phyloP scores from a whole-genome alignment of 2,888 invertebrate genomes.

The Temnothorax rugatulus region DNA sequence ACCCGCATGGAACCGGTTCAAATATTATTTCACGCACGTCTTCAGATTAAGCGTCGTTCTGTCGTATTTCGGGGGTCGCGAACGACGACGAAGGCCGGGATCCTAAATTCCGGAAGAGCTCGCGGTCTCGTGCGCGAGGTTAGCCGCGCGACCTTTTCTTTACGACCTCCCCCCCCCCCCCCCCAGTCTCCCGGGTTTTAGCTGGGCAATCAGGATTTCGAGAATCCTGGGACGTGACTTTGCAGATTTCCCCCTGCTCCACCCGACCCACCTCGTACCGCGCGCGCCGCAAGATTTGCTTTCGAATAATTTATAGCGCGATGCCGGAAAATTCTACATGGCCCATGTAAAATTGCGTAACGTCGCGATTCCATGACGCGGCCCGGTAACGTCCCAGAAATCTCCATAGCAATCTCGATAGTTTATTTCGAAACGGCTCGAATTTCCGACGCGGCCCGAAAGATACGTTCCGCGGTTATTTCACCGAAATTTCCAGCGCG shows the following conservation, averaged over 20 bases:
- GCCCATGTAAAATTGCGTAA: conserved; percentile 13
- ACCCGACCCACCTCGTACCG: not conserved
- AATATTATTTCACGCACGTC: conserved; percentile 46
- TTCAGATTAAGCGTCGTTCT: conserved; percentile 23
- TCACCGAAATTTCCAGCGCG: conserved; percentile 18
- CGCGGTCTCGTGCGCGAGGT: conserved; percentile 25
- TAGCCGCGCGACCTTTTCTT: conserved; percentile 36
- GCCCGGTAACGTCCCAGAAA: conserved; percentile 7
- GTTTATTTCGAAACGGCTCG: conserved; percentile 16
- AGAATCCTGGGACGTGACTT: conserved; percentile 32
- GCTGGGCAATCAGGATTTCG: conserved; percentile 38
- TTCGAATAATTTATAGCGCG: conserved; percentile 37
- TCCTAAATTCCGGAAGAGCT: conserved; percentile 33
- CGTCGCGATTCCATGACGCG: conserved; percentile 11
- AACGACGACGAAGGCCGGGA: conserved; percentile 28
- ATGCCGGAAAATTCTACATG: conserved; percentile 23
- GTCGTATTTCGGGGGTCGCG: conserved; percentile 24
- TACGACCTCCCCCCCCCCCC: not conserved
- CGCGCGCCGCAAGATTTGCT: conserved; percentile 8
- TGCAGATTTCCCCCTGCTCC: not conserved
- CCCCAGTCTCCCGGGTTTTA: not conserved
- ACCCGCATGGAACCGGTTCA: conserved; percentile 12
- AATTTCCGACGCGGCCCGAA: not conserved
- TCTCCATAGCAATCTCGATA: conserved; percentile 30
- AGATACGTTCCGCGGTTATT: not conserved